Evolutionary conservation across 2,888 invertebrate genomes (phyloP).

Genomic region (Calephelis perditalis): DNA sequence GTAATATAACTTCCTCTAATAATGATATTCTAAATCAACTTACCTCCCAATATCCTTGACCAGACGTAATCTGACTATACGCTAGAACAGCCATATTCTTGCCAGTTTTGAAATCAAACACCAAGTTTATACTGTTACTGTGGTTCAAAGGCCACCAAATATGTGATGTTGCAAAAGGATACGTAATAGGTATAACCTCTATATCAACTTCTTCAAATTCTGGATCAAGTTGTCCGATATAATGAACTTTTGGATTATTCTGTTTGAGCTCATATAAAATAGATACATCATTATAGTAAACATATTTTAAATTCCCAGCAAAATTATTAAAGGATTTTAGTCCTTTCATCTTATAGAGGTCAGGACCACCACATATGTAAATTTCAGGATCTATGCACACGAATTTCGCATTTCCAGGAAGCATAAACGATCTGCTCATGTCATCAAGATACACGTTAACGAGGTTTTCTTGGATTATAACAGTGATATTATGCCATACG

Average conservation of each 20-base stretch:
- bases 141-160: constrained; percentile 92
- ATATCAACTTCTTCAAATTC: constrained; percentile 91
- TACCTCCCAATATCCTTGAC: constrained; percentile 93
- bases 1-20: too few relatives aligned
- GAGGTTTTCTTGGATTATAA: constrained; percentile 86
- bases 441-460: constrained; percentile 88
- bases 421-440: constrained; percentile 82
- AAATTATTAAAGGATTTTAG: constrained; percentile 90
- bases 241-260: constrained; percentile 90
- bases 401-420: constrained; percentile 81
- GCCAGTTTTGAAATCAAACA: constrained; percentile 92
- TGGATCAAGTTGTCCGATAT: constrained; percentile 87
- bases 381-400: constrained; percentile 96
- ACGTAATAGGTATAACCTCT: constrained; percentile 92
- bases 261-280: constrained; percentile 92
- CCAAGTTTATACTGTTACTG: constrained; percentile 84
- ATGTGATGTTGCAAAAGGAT: constrained; percentile 93
- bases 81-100: constrained; percentile 90
- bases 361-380: constrained; percentile 93
- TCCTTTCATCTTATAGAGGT: constrained; percentile 89
- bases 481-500: constrained; percentile 94
- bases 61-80: constrained; percentile 87
- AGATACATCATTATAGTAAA: constrained; percentile 95
- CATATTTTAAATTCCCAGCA: constrained; percentile 93
- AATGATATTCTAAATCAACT: not conserved